Base-by-base conservation (phyloP, 2,113 vertebrate genomes). In the Channa maculata region DNA sequence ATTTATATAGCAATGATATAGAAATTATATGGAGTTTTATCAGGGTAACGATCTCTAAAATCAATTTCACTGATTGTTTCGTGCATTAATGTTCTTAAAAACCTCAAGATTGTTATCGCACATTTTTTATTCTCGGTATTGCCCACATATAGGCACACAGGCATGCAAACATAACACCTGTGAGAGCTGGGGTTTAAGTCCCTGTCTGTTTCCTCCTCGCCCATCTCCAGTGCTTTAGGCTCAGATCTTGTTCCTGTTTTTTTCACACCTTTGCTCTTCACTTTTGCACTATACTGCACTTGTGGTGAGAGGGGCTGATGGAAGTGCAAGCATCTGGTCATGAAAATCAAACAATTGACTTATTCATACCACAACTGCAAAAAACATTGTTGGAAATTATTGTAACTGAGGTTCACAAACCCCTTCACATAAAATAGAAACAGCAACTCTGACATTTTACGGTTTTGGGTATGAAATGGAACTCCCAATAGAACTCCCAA, bases 191-290 rank as follows among this genome's bases (percentile, higher is more conserved):
- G 38, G 61, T 67, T 70, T 6, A 24, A 54, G 14, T 53, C 3
- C 14, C n/a, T 60, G n/a, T 65, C 49, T 81, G 10, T 65, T 83
- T 83, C 75, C 48, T 8, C n/a, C 44, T 67, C 3, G 1, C 36
- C 53, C 6, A 13, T n/a, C 44, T 37, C 38, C 7, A 14, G 50
- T n/a, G 37, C 39, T 62, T 34, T 24, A 43, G 10, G 11, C 33
- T 72, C 3, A 65, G 0, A 3, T 2, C 0, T 0, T 88, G 61
- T 88, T 90, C 87, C 87, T 91, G 86, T 90, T 92, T 71, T 75
- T 80, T 83, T 90, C 83, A 80, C 91, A 92, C 86, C 80, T 90
- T 80, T 55, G 62, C 10, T n/a, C 43, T 44, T 65, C 6, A 13
- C 6, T 38, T 80, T 14, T 79, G 63, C 63, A 59, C 6, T 0